A percentile compares a stretch with the other conserved stretches of the same genome.
phyloP scores from a whole-genome alignment of 2,797 vertebrate species.

The Lepus townsendii region DNA sequence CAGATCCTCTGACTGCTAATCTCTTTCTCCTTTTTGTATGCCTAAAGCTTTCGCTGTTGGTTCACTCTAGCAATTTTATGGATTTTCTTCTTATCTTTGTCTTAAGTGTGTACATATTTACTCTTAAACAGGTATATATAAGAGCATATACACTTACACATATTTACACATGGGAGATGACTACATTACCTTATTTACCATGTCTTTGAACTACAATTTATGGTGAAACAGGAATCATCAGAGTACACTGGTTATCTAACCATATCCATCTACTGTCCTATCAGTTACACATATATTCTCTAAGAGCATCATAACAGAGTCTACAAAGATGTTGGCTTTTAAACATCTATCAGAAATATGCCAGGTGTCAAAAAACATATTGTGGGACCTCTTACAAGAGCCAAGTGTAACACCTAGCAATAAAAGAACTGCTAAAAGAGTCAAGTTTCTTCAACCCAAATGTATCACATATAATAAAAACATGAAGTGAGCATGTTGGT shows the following conservation, averaged over 20 bases:
- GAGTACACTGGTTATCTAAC: not conserved
- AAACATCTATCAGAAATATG: conserved; percentile 16
- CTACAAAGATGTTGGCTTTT: conserved; percentile 29
- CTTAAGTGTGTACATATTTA: not conserved
- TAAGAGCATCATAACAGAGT: not conserved
- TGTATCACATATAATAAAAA: not conserved
- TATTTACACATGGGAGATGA: not conserved
- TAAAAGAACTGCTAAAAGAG: conserved; percentile 54
- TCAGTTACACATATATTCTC: not conserved
- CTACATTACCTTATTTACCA: not conserved
- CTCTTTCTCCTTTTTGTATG: not conserved
- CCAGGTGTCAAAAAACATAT: conserved; percentile 29
- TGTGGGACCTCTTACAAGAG: conserved; percentile 47
- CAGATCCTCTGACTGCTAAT: not conserved
- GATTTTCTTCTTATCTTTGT: conserved; percentile 57
- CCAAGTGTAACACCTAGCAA: not conserved
- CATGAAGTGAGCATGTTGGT: not conserved
- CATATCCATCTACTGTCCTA: not conserved
- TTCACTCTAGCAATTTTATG: not conserved
- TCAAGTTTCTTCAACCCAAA: conserved; percentile 59
- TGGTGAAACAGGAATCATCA: not conserved
- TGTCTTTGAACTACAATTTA: not conserved
- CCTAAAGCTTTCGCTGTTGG: not conserved
- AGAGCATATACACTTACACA: not conserved
- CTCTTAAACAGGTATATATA: conserved; percentile 2